Evolutionary conservation across 1,140 invertebrate species (phyloP).

Genomic region (Helicoverpa zea): DNA sequence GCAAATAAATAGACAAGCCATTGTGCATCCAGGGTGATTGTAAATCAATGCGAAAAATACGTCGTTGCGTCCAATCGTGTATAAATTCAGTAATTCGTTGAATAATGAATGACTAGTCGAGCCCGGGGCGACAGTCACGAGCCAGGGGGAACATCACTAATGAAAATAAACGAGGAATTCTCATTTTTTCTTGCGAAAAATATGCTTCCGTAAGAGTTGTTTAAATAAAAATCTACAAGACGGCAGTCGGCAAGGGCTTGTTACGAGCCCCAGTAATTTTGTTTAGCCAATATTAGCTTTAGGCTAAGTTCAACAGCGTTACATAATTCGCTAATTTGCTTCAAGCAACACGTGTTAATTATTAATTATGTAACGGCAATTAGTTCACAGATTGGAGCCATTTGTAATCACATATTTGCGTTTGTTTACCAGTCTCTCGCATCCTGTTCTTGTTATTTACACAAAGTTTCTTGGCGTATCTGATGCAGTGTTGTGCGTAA

Average conservation of each 20-base stretch:
- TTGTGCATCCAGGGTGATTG: too few species aligned
- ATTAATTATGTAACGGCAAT: background rate
- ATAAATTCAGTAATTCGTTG: conserved; percentile 32
- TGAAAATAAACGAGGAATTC: conserved; percentile 12
- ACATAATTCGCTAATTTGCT: background rate
- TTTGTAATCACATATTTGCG: background rate
- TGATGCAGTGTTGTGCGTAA: too few species aligned
- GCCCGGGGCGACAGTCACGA: background rate
- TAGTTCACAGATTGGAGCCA: background rate
- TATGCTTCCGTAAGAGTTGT: background rate
- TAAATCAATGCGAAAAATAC: background rate
- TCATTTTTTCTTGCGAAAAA: background rate
- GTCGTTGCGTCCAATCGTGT: background rate
- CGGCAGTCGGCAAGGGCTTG: background rate
- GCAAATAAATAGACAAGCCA: too few species aligned
- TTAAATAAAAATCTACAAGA: background rate
- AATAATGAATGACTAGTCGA: conserved; percentile 28
- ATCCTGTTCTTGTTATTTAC: background rate
- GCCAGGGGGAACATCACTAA: background rate
- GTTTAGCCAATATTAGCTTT: background rate
- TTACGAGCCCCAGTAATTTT: background rate
- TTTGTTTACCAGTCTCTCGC: background rate
- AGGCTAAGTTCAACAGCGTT: background rate
- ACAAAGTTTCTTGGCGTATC: too few species aligned
- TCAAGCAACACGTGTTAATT: background rate